A percentile compares a stretch with the other conserved stretches of the same genome.
Conservation (phyloP, 1,140 invertebrate genomes). For the Helicoverpa armigera region DNA sequence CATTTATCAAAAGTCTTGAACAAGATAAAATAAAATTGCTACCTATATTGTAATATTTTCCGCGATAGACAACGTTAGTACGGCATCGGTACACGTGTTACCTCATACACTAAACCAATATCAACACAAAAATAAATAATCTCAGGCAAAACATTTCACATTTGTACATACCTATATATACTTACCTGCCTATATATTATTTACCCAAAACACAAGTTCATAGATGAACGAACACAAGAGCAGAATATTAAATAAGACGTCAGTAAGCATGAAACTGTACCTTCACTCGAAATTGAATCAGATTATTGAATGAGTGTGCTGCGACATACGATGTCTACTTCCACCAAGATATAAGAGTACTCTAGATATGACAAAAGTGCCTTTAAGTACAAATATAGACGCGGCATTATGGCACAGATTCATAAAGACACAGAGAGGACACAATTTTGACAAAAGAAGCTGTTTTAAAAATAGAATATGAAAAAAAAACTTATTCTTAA, state of each 20-base stretch:
- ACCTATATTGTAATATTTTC: neutral
- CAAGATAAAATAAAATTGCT: no score
- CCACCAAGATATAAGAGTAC: conserved; percentile 42
- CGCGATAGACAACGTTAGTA: neutral
- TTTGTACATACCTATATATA: neutral
- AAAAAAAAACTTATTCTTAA: no score
- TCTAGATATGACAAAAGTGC: conserved; percentile 12
- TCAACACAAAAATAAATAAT: neutral
- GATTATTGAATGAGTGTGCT: conserved; percentile 79
- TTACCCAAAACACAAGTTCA: conserved; percentile 54
- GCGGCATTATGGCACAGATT: no score
- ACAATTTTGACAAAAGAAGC: no score
- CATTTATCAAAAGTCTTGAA: no score
- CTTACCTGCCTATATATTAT: conserved; percentile 46
- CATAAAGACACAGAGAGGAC: no score
- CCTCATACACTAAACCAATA: conserved; percentile 4
- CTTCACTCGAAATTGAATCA: conserved; percentile 77
- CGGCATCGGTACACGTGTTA: conserved; percentile 5
- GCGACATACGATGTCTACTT: conserved; percentile 63
- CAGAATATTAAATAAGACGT: conserved; percentile 78
- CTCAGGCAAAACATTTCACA: conserved; percentile 6
- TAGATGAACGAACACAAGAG: conserved; percentile 59
- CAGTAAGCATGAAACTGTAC: conserved; percentile 78
- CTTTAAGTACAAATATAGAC: no score
- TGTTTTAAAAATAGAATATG: no score